Evolutionary conservation across 92 coral and sea anemone species (phyloP).

Genomic region (Meandrina meandrites): DNA sequence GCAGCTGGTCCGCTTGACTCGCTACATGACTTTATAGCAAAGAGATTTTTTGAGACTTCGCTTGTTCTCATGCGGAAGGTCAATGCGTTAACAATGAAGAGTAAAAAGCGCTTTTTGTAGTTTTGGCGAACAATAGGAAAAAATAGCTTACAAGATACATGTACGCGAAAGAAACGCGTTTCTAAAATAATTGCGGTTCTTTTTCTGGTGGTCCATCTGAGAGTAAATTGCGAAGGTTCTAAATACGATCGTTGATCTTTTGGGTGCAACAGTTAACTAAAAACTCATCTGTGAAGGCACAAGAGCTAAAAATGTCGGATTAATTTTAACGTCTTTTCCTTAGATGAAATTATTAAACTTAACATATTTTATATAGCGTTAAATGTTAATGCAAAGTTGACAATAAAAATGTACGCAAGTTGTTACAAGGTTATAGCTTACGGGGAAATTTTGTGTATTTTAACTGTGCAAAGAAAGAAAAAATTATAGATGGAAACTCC

Average conservation of each 20-base stretch:
- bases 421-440: too few relatives aligned
- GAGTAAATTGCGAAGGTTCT: background rate
- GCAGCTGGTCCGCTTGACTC: constrained; percentile 7
- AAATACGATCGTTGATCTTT: background rate
- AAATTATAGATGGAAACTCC: background rate
- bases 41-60: background rate
- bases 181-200: background rate
- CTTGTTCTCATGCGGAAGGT: too few relatives aligned
- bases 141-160: too few relatives aligned
- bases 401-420: background rate
- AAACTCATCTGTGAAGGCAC: background rate
- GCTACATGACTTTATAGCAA: background rate
- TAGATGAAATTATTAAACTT: too few relatives aligned
- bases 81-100: background rate
- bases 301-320: background rate
- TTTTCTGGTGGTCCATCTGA: background rate
- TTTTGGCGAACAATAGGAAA: too few relatives aligned
- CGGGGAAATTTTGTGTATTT: background rate
- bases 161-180: too few relatives aligned
- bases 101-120: background rate
- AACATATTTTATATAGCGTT: background rate
- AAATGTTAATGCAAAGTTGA: background rate
- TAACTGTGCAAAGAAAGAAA: background rate
- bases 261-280: background rate
- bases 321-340: background rate